These are phyloP conservation scores for Heliconius cydno DNA, from an alignment of 2,888 invertebrate genomes.

Conservation along the genomic window DNA sequence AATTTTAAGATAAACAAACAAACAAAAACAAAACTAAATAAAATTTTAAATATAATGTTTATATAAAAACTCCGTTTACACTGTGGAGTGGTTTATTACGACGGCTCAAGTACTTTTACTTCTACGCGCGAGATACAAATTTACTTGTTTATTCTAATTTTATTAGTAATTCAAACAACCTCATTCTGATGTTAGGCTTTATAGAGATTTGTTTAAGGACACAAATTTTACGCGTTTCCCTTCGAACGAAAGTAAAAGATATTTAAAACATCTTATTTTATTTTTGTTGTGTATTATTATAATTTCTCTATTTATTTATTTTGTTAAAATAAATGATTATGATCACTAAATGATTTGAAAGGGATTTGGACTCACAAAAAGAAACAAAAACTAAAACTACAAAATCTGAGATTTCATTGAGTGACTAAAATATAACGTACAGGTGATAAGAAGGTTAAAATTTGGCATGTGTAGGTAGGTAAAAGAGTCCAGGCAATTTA, in stretches of 20 bases:
- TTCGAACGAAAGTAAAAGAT: neutral
- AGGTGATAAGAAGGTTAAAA: too few species aligned
- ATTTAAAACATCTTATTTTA: too few species aligned
- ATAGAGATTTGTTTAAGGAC: neutral
- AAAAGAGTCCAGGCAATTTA: too few species aligned
- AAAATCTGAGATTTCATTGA: too few species aligned
- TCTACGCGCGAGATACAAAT: slow-evolving; percentile 1
- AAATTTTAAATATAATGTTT: slow-evolving; percentile 5
- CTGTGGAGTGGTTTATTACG: slow-evolving; percentile 6
- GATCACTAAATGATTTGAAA: too few species aligned
- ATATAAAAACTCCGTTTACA: slow-evolving; percentile 1
- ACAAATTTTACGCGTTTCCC: neutral
- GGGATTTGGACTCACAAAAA: too few species aligned
- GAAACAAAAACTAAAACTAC: too few species aligned
- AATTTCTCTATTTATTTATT: too few species aligned
- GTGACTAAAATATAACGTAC: too few species aligned
- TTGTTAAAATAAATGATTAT: too few species aligned
- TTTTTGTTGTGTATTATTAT: too few species aligned
- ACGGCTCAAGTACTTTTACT: slow-evolving; percentile 22
- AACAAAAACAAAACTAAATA: neutral
- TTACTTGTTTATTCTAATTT: slow-evolving; percentile 20
- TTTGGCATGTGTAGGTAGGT: too few species aligned
- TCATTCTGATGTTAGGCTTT: neutral
- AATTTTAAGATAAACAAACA: neutral
- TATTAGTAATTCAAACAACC: slow-evolving; percentile 13